Evolutionary conservation across 2,888 invertebrate species (phyloP).

Genomic region (Carpatolechia fugitivella): DNA sequence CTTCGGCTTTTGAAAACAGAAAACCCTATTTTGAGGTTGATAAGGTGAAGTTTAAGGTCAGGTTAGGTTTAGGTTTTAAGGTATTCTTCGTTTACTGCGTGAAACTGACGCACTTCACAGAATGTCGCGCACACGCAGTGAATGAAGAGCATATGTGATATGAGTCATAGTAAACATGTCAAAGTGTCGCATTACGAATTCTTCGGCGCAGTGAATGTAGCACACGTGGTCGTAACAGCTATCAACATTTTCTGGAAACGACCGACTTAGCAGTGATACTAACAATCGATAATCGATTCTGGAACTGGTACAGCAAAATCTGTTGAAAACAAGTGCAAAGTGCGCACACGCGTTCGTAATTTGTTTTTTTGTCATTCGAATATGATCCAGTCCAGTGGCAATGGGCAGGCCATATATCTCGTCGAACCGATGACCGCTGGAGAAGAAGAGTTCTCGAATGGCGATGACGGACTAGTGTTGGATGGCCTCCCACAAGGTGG

Average conservation of each 20-base stretch:
- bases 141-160: constrained; percentile 15
- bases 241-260: constrained; percentile 28
- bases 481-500: too few species aligned
- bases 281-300: constrained; percentile 27
- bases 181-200: constrained; percentile 31
- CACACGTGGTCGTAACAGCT: constrained; percentile 31
- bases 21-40: too few species aligned
- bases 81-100: not conserved
- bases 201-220: constrained; percentile 28
- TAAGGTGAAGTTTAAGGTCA: too few species aligned
- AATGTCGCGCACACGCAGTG: constrained; percentile 17
- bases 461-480: too few species aligned
- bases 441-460: too few species aligned
- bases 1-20: too few species aligned
- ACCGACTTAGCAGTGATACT: constrained; percentile 21
- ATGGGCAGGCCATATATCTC: too few species aligned
- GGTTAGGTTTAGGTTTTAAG: too few species aligned
- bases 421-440: too few species aligned
- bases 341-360: constrained; percentile 10
- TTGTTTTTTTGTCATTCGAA: constrained; percentile 16
- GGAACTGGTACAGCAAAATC: constrained; percentile 18
- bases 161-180: constrained; percentile 25
- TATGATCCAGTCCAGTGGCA: too few species aligned
- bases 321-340: constrained; percentile 24
- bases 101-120: not conserved